phyloP scores from a whole-genome alignment of 1,140 invertebrate genomes.

The Riptortus pedestris region DNA sequence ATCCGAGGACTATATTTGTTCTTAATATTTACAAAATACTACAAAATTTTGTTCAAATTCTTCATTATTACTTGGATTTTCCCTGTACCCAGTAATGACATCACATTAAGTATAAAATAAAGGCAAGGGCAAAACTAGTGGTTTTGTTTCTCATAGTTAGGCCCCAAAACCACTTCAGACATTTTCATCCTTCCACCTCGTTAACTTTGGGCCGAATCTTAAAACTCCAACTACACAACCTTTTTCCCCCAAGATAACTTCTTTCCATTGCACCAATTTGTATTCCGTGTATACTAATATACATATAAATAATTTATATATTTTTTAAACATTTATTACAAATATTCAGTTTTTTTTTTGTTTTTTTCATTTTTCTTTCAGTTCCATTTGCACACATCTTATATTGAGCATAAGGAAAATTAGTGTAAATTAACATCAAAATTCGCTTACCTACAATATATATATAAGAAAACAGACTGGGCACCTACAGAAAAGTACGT shows the following conservation, averaged over 20 bases:
- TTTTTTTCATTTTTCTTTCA: neutral
- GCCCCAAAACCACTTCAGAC: neutral
- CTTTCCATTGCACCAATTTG: slow-evolving; percentile 8
- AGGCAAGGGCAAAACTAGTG: neutral
- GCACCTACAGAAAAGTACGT: neutral
- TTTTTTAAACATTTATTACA: too few species aligned
- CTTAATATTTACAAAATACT: slow-evolving; percentile 14
- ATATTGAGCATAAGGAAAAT: neutral
- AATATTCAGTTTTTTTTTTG: neutral
- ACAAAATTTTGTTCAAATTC: slow-evolving; percentile 1
- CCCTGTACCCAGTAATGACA: slow-evolving; percentile 11
- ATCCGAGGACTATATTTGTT: neutral
- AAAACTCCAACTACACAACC: neutral
- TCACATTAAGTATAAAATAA: slow-evolving; percentile 1
- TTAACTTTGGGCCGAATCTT: neutral
- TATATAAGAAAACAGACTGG: neutral
- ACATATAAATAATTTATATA: slow-evolving; percentile 10
- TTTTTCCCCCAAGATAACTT: neutral
- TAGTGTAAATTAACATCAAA: neutral
- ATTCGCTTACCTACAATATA: neutral
- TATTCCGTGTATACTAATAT: slow-evolving; percentile 12
- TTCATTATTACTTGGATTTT: neutral
- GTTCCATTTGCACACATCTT: neutral
- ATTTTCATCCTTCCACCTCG: neutral
- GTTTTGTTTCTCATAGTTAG: slow-evolving; percentile 4